Base-by-base conservation (phyloP, 2,888 invertebrate species). In the Drosophila quinaria region DNA sequence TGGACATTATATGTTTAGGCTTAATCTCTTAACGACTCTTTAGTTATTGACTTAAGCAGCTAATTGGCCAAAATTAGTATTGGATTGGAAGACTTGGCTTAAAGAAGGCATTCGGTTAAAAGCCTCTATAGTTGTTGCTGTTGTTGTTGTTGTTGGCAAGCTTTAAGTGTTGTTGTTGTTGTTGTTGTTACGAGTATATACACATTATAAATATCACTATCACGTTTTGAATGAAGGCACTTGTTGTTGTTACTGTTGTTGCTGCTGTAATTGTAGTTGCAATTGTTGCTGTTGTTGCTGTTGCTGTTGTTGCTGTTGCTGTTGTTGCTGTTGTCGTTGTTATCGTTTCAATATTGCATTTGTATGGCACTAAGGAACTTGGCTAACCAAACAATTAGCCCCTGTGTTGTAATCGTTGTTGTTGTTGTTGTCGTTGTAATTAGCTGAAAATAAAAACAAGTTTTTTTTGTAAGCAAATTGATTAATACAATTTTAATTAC, bases 281-380 rank as follows among this genome's bases (percentile, higher is more conserved):
- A 50, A 58, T 49, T 54, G 65, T 25, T 64, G 61, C 69, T 52
- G 50, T 35, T 70, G 52, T 42, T 64, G 61, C 66, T 52, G 46
- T 31, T 73, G 56, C 39, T 22, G 29, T 41, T 35, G 46, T 70
- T 47, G n/a, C n/a, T 54, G 65, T 25, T 64, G 61, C 69, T 52
- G 50, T 35, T 70, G 52, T 42, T 64, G 61, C 66, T 52, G 46
- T 31, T 73, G 56, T 42, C 31, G 29, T 41, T 35, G 46, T 70
- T 47, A 52, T 71, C 61, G 80, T 68, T 87, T 88, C 84, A 84
- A 80, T 85, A 79, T 87, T 79, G 88, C 88, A 78, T 78, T 84
- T 77, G 46, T 86, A 87, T 87, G 86, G 86, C 86, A 87, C 86
- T 88, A 90, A 86, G 89, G 90, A 87, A 86, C 90, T 83, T 70